Evolutionary conservation across 2,888 invertebrate genomes (phyloP).

Genomic region (Formica aserva): DNA sequence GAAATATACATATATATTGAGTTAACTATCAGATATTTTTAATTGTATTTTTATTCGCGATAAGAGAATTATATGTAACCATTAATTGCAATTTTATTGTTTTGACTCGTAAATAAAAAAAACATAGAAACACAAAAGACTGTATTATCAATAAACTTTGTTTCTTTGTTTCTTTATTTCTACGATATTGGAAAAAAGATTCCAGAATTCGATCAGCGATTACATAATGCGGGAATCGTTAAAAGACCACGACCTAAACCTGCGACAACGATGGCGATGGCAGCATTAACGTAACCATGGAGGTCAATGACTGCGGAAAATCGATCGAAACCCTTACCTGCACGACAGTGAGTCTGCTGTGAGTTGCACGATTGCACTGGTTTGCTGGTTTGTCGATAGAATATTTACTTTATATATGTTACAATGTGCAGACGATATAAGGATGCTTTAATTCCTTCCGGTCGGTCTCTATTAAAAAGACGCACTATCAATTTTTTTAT

Average conservation of each 20-base stretch:
- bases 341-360: constrained; percentile 65
- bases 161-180: not conserved
- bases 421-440: not conserved
- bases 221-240: constrained; percentile 18
- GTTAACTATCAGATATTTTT: not conserved
- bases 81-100: not conserved
- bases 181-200: not conserved
- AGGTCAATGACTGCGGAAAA: constrained; percentile 77
- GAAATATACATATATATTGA: not conserved
- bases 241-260: constrained; percentile 56
- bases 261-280: not conserved
- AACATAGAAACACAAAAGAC: too few species aligned
- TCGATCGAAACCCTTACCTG: constrained; percentile 70
- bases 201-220: constrained; percentile 1
- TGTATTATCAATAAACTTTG: not conserved
- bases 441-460: not conserved
- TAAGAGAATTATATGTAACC: not conserved
- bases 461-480: not conserved
- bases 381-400: constrained; percentile 25
- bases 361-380: constrained; percentile 54
- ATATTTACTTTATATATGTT: constrained; percentile 25
- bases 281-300: constrained; percentile 73
- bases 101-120: not conserved
- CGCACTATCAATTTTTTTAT: not conserved
- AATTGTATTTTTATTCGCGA: not conserved